phyloP scores from a whole-genome alignment of 2,797 vertebrate species.

The Manis javanica region DNA sequence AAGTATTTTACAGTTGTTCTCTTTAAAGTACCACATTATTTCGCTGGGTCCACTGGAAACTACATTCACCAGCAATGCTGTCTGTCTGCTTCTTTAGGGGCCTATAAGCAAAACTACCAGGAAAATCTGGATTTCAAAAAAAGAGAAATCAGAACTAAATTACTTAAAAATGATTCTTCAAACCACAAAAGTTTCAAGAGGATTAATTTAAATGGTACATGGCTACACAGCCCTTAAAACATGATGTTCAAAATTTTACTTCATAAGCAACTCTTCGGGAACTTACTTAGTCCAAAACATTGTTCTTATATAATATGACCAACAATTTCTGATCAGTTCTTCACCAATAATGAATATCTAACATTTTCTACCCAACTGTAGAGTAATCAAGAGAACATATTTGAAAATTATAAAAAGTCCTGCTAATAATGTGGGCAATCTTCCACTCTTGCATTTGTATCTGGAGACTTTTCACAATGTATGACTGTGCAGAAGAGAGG shows the following conservation, averaged over 20 bases:
- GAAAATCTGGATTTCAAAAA: slow-evolving; percentile 7
- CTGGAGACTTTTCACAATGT: neutral
- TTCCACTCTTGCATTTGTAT: neutral
- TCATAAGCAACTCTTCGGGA: neutral
- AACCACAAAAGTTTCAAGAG: neutral
- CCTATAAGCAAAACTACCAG: neutral
- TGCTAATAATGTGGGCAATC: neutral
- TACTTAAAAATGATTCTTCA: slow-evolving; percentile 35
- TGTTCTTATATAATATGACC: neutral
- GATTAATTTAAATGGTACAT: slow-evolving; percentile 15
- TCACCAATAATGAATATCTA: neutral
- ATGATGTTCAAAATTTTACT: slow-evolving; percentile 12
- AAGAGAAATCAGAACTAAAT: slow-evolving; percentile 4
- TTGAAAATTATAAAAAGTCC: neutral
- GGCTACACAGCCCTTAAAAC: neutral
- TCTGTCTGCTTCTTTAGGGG: neutral
- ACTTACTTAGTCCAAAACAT: neutral
- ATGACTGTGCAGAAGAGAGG: neutral
- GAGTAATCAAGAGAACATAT: neutral
- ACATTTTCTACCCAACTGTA: neutral
- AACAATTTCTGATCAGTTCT: neutral
- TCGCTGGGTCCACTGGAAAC: neutral
- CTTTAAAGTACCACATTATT: slow-evolving; percentile 25
- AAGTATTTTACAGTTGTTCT: neutral
- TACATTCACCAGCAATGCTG: neutral